Base-by-base conservation (phyloP, 2,797 vertebrate genomes). In the Catamblyrhynchus diadema region DNA sequence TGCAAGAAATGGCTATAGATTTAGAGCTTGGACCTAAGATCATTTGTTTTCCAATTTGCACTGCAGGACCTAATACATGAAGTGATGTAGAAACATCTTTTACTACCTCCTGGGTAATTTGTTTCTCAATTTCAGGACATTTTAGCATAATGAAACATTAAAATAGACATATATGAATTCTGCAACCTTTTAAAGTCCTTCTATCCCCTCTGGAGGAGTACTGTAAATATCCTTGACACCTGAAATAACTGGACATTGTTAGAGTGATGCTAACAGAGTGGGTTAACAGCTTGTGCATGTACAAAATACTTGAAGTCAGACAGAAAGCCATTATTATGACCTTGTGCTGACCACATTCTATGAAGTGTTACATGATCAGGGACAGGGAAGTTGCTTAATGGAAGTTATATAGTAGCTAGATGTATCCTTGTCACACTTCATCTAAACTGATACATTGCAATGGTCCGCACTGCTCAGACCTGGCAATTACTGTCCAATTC, bases 361-460 rank as follows among this genome's bases (percentile, higher is more conserved):
- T 98, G 98, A 97, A 98, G 97, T 98, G 98, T 98, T 98, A 98
- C 97, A 98, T 98, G 98, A 98, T 98, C 98, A 98, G 98, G 98
- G 98, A 98, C 98, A 98, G 98, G 99, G 98, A 99, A 99, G 98
- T 98, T 97, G 98, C 97, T 98, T 99, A 99, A 99, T 99, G 98
- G 98, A 98, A 96, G 97, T 98, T 98, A 98, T 98, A 98, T 98
- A 98, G 98, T 97, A 98, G 98, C 96, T 98, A 98, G 98, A 98
- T 98, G 98, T 99, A 98, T 98, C 98, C 98, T 98, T 99, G 99
- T 99, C 99, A 99, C 98, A 99, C 98, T 98, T 99, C 98, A 99
- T 99, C 98, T 99, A 98, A 98, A 98, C 98, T 99, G 98, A 99
- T 98, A 98, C 98, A 98, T 98, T 98, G 98, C 98, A 98, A 99